Evolutionary conservation across 2,888 invertebrate species (phyloP), one percentile per base, ranked within the genome.

Genomic region (Trileptium ribeirensis): DNA sequence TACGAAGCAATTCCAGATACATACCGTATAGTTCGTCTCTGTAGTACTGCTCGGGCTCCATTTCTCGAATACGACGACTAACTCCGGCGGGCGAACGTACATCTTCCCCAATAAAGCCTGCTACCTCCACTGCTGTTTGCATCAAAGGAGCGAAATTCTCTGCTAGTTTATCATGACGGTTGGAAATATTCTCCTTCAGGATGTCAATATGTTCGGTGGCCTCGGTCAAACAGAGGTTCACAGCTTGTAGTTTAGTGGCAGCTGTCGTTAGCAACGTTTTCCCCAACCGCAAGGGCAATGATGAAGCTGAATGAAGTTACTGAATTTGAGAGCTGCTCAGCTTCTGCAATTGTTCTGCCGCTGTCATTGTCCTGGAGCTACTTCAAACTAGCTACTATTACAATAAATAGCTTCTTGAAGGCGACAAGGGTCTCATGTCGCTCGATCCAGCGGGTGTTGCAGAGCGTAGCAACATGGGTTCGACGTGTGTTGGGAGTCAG

Each of bases 251-350:
- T n/a, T n/a, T n/a, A n/a, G n/a, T n/a, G n/a, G n/a, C n/a, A n/a
- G n/a, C n/a, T n/a, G n/a, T n/a, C n/a, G n/a, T n/a, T n/a, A 70
- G 70, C 70, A 3, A 70, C 70, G 29, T 70, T n/a, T 70, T 70
- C 70, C 15, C 33, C 70, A 70, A 70, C 31, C 29, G 36, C 70
- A 33, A 70, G 31, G 8, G 70, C 31, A 70, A 29, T 29, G 29
- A 70, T n/a, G 36, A 70, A 70, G 70, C 15, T 19, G 70, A 70
- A 70, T 8, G 8, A 15, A 8, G 3, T 19, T 31, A 70, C 36
- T 19, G 70, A 70, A 70, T 8, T 3, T 8, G 29, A n/a, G 15
- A 70, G 70, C 31, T 70, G 70, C 36, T 70, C 70, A 33, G 70
- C 70, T 29, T 70, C 33, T 3, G 36, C 70, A 3, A 19, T 29